Percentiles rank a stretch among this genome's conserved stretches.
Conservation (phyloP, 2,113 vertebrate species). For the Isurus oxyrinchus region DNA sequence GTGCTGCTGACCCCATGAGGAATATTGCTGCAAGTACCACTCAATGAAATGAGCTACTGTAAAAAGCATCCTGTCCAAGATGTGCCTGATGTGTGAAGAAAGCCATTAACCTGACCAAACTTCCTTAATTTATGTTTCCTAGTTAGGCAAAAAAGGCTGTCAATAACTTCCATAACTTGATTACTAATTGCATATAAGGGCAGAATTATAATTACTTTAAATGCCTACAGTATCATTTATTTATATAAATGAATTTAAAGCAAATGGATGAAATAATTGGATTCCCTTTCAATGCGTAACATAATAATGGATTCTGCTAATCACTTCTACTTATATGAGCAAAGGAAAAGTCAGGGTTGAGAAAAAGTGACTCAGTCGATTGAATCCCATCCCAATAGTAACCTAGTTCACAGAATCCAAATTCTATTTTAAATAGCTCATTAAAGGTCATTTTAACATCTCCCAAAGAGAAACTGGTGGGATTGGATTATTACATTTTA, state of each 20-base stretch:
- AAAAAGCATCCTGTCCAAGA: neutral
- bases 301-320: neutral
- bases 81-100: neutral
- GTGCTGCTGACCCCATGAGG: conserved; percentile 21
- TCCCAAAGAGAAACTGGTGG: neutral
- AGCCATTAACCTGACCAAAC: neutral
- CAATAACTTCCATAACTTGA: neutral
- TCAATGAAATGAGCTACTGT: neutral
- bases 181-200: neutral
- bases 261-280: neutral
- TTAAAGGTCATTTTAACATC: neutral
- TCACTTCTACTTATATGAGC: neutral
- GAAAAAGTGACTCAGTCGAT: neutral
- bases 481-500: neutral
- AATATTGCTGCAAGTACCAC: neutral
- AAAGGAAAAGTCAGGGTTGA: neutral
- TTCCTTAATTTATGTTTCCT: neutral
- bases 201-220: neutral
- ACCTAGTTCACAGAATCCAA: neutral
- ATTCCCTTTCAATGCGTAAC: neutral
- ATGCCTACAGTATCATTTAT: neutral
- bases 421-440: conserved; percentile 2
- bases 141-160: neutral
- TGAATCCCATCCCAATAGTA: neutral
- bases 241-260: neutral